These are phyloP conservation scores for Apteryx owenii DNA, from an alignment of 2,113 vertebrate genomes.

Conservation along the genomic window DNA sequence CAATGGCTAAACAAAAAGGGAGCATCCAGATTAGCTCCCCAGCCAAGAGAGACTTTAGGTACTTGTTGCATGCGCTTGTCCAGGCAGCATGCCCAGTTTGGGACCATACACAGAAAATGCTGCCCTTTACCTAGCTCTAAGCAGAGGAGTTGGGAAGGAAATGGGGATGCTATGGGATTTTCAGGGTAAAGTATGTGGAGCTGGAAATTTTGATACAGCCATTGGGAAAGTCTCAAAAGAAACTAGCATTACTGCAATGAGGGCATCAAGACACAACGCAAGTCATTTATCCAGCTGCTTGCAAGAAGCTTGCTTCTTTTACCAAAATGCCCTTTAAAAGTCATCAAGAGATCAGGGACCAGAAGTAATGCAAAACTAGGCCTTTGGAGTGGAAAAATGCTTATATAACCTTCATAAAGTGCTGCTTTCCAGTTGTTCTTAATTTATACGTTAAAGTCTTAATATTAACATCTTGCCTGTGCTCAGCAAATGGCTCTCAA, in stretches of 20 bases:
- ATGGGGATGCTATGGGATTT: not conserved
- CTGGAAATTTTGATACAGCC: not conserved
- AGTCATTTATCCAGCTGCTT: not conserved
- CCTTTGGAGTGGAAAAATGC: not conserved
- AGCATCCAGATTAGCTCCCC: not conserved
- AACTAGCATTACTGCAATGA: not conserved
- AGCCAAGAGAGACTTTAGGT: not conserved
- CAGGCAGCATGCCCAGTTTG: not conserved
- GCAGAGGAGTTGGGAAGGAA: not conserved
- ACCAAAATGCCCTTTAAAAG: not conserved
- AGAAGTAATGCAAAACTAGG: not conserved
- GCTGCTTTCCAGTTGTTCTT: fast-evolving
- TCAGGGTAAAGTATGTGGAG: not conserved
- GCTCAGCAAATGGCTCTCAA: not conserved
- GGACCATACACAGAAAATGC: not conserved
- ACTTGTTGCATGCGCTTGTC: not conserved
- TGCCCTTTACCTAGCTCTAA: not conserved
- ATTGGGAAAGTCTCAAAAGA: not conserved
- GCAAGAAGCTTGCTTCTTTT: not conserved
- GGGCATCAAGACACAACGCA: not conserved
- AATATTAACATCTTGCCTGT: not conserved
- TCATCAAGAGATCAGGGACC: not conserved
- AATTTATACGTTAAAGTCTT: not conserved
- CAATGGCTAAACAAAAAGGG: not conserved
- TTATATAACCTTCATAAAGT: not conserved